These are phyloP conservation scores for Drosophila kanapiae DNA, from an alignment of 1,140 invertebrate species.

Conservation along the genomic window DNA sequence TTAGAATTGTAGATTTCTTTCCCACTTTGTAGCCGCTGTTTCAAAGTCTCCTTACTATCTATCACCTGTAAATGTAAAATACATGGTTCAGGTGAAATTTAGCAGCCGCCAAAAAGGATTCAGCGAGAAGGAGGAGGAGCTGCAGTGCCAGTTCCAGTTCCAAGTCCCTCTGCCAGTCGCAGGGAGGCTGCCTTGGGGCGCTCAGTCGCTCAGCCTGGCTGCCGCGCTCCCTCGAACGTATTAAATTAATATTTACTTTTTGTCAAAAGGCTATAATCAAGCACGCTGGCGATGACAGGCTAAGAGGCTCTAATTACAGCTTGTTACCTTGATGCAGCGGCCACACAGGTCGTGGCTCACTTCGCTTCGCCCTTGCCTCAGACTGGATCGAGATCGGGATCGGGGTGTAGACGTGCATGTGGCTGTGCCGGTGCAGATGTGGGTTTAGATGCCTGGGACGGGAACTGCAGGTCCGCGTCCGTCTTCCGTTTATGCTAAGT, in stretches of 20 bases:
- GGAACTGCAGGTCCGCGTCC: slow-evolving; percentile 5
- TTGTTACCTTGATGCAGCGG: slow-evolving; percentile 78
- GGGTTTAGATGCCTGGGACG: background rate
- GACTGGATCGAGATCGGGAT: background rate
- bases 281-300: slow-evolving; percentile 84
- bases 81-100: slow-evolving; percentile 27
- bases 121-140: slow-evolving; percentile 1
- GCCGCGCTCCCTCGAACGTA: slow-evolving; percentile 47
- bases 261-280: slow-evolving; percentile 85
- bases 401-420: background rate
- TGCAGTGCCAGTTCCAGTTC: background rate
- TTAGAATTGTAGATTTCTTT: background rate
- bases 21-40: background rate
- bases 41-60: background rate
- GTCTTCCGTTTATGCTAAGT: slow-evolving; percentile 77
- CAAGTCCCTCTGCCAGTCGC: background rate
- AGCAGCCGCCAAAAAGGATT: slow-evolving; percentile 18
- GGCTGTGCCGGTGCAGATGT: background rate
- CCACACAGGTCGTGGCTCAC: slow-evolving; percentile 82
- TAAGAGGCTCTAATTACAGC: slow-evolving; percentile 85
- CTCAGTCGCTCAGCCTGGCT: background rate
- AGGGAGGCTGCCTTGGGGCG: slow-evolving; percentile 30
- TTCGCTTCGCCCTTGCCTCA: slow-evolving; percentile 27
- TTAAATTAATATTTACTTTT: slow-evolving; percentile 85
- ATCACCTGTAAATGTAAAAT: slow-evolving; percentile 31